Evolutionary conservation across 1,140 invertebrate species (phyloP).

Genomic region (Drosophila azteca): DNA sequence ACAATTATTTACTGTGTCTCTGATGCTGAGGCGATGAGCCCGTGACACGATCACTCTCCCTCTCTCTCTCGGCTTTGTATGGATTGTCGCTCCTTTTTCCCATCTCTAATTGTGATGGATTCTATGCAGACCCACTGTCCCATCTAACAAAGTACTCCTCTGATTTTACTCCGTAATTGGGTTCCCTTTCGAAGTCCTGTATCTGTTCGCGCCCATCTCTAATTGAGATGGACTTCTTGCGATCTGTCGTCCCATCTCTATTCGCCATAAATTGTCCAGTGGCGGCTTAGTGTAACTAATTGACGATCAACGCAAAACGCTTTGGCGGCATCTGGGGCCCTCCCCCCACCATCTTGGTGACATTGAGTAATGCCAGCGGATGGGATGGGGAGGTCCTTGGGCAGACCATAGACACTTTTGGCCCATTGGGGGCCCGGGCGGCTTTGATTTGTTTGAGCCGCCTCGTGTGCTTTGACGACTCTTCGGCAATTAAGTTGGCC

Average conservation of each 20-base stretch:
- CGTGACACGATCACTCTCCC: slow-evolving; percentile 13
- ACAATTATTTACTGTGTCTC: slow-evolving; percentile 44
- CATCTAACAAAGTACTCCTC: too few species aligned
- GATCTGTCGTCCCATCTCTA: slow-evolving; percentile 17
- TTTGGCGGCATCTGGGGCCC: slow-evolving; percentile 46
- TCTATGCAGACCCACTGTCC: too few species aligned
- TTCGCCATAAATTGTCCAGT: slow-evolving; percentile 36
- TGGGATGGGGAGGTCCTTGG: slow-evolving; percentile 30
- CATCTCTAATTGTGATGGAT: too few species aligned
- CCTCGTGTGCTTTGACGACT: slow-evolving; percentile 55
- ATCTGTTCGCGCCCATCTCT: too few species aligned
- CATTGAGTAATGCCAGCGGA: slow-evolving; percentile 70
- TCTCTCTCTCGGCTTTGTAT: too few species aligned
- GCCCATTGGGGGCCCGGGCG: slow-evolving; percentile 6
- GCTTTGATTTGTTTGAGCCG: slow-evolving; percentile 67
- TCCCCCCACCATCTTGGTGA: slow-evolving; percentile 43
- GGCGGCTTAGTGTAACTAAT: slow-evolving; percentile 63
- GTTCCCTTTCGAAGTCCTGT: too few species aligned
- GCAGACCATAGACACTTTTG: slow-evolving; percentile 16
- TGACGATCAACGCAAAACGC: slow-evolving; percentile 63
- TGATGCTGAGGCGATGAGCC: slow-evolving; percentile 12
- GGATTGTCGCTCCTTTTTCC: too few species aligned
- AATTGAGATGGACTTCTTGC: slow-evolving; percentile 4
- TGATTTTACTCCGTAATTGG: too few species aligned
- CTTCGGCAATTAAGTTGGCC: slow-evolving; percentile 64